phyloP scores from a whole-genome alignment of 2,797 vertebrate genomes.

The Sylvia borin region DNA sequence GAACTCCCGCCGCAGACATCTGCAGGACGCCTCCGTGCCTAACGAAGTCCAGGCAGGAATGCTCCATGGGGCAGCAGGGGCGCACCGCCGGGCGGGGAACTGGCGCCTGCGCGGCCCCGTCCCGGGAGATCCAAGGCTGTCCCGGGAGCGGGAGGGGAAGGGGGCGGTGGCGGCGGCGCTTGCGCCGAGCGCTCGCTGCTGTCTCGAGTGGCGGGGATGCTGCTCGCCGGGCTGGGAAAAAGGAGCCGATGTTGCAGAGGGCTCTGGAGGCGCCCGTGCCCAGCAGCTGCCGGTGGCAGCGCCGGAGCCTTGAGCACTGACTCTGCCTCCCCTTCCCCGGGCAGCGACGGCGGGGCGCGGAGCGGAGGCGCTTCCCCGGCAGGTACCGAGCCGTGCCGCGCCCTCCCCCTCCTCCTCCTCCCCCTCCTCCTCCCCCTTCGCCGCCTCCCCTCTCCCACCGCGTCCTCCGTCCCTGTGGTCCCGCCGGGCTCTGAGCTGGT shows the following conservation, averaged over 20 bases:
- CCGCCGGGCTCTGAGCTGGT: no score
- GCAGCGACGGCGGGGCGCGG: background rate
- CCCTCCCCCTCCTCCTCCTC: background rate
- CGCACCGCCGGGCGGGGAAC: rapidly evolving
- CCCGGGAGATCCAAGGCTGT: background rate
- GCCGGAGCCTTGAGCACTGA: background rate
- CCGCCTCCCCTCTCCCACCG: no score
- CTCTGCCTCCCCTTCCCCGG: background rate
- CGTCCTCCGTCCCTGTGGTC: background rate
- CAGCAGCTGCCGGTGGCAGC: background rate
- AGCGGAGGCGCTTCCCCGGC: background rate
- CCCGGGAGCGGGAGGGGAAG: background rate
- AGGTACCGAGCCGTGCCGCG: conserved; percentile 13
- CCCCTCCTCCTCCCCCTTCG: no score
- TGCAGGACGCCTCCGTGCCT: no score
- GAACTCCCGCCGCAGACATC: background rate
- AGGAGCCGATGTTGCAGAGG: background rate
- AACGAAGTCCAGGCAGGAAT: background rate
- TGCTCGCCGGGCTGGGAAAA: background rate
- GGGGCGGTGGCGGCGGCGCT: background rate
- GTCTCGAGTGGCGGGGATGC: background rate
- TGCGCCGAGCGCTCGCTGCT: background rate
- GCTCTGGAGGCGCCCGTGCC: background rate
- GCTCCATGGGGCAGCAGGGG: rapidly evolving
- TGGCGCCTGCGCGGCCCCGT: background rate